Evolutionary conservation across 2,797 vertebrate species (phyloP).

Genomic region (Pseudomugil tenellus): DNA sequence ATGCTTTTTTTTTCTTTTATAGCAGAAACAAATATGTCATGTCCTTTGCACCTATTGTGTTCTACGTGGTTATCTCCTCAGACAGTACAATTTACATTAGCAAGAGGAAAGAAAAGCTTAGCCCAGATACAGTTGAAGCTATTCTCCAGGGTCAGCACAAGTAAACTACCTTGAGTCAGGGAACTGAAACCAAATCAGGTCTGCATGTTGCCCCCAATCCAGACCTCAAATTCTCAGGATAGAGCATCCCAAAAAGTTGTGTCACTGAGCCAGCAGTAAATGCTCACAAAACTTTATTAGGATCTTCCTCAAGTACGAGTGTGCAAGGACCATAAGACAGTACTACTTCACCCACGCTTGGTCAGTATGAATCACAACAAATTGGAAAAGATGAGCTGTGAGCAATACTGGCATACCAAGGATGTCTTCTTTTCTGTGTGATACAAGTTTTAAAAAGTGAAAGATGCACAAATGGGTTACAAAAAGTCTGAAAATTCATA

Average conservation of each 20-base stretch:
- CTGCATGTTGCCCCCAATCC: conserved; percentile 1
- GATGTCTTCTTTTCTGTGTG: neutral
- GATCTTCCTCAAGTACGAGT: neutral
- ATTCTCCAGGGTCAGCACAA: neutral
- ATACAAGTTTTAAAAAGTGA: neutral
- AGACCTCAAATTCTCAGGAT: neutral
- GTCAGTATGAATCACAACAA: neutral
- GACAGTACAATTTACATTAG: neutral
- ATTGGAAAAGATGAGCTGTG: neutral
- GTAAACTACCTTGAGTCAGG: neutral
- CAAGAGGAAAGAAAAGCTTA: neutral
- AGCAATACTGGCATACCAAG: neutral
- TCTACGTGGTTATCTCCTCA: neutral
- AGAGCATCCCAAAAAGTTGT: neutral
- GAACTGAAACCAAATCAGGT: neutral
- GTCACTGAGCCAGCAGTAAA: neutral
- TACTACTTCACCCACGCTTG: neutral
- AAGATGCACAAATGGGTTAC: neutral
- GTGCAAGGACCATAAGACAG: neutral
- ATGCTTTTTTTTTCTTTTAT: conserved; percentile 4
- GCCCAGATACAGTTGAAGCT: neutral
- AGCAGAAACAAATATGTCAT: conserved; percentile 2
- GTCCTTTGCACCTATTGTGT: conserved; percentile 7
- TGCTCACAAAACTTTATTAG: neutral
- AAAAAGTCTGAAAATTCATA: conserved; percentile 4